A percentile compares a stretch with the other conserved stretches of the same genome.
Evolutionary conservation across 2,113 vertebrate genomes (phyloP).

Genomic region (Ailurus styani): DNA sequence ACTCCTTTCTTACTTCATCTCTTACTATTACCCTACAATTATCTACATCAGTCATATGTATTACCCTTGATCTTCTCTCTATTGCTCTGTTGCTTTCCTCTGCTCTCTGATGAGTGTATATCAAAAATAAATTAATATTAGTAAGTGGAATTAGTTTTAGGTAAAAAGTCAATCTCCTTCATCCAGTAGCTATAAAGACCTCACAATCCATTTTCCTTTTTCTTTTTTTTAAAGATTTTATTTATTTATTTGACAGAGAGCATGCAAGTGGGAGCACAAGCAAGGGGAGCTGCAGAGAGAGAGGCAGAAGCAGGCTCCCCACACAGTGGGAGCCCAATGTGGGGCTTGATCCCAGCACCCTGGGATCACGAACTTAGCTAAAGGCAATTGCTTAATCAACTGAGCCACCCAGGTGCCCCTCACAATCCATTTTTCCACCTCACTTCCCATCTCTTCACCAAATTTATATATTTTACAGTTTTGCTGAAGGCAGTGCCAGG

Average conservation of each 20-base stretch:
- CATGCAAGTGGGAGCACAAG: too few species aligned
- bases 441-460: not conserved
- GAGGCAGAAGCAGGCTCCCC: too few species aligned
- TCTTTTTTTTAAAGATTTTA: too few species aligned
- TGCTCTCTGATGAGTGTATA: not conserved
- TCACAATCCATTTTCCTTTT: not conserved
- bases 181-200: not conserved
- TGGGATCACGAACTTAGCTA: not conserved
- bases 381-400: not conserved
- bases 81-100: not conserved
- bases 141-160: not conserved
- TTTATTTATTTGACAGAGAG: too few species aligned
- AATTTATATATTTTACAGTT: not conserved
- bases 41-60: not conserved
- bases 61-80: not conserved
- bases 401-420: not conserved
- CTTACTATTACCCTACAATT: not conserved
- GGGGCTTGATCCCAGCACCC: not conserved
- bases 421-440: not conserved
- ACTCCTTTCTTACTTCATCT: not conserved
- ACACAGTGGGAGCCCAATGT: not conserved
- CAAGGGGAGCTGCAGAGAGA: too few species aligned
- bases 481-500: not conserved
- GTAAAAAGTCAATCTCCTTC: not conserved
- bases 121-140: not conserved